These are phyloP conservation scores for Calliopsis andreniformis DNA, from an alignment of 1,140 invertebrate species.

Conservation along the genomic window DNA sequence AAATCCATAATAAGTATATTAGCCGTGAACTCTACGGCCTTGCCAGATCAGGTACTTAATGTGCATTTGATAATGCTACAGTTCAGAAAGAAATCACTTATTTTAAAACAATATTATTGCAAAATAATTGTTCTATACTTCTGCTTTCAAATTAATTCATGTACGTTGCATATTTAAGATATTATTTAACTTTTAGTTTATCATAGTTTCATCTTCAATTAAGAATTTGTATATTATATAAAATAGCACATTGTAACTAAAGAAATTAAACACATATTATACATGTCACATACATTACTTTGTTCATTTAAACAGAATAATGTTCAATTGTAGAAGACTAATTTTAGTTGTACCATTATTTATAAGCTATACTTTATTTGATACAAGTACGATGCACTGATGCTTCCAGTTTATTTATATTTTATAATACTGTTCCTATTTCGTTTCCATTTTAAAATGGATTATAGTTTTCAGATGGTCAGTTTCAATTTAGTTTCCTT, in stretches of 20 bases:
- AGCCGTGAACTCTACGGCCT: conserved; percentile 23
- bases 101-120: not conserved
- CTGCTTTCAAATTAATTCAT: conserved; percentile 21
- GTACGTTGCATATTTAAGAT: conserved; percentile 5
- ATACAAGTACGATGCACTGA: not conserved
- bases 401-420: not conserved
- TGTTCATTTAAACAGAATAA: not conserved
- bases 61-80: conserved; percentile 31
- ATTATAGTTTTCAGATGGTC: not conserved
- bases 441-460: not conserved
- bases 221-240: not conserved
- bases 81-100: conserved; percentile 10
- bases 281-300: not conserved
- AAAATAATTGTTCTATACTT: conserved; percentile 2
- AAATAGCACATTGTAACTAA: not conserved
- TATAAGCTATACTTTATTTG: conserved; percentile 9
- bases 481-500: not conserved
- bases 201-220: not conserved
- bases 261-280: not conserved
- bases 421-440: conserved; percentile 29
- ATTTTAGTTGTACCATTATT: not conserved
- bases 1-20: conserved; percentile 54
- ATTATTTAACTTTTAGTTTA: not conserved
- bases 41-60: conserved; percentile 61
- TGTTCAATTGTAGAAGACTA: not conserved